Percentiles rank a stretch among this genome's conserved stretches.
phyloP scores from a whole-genome alignment of 2,888 invertebrate species.

The Leptopilina myrica region DNA sequence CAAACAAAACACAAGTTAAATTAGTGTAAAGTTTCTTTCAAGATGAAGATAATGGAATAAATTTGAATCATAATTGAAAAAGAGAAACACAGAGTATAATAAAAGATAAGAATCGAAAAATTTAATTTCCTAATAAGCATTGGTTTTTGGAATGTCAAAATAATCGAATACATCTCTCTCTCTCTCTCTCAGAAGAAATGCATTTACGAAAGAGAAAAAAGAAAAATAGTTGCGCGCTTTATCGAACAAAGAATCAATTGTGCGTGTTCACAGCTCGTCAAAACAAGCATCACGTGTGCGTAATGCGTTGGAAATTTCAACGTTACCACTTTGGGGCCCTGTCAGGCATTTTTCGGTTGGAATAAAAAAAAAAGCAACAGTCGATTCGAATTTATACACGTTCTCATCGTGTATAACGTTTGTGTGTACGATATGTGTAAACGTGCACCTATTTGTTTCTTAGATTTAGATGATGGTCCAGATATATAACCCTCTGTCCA shows the following conservation, averaged over 20 bases:
- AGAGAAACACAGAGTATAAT: too few relatives aligned
- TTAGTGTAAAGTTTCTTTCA: neutral
- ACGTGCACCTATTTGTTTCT: conserved; percentile 42
- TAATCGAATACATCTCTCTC: neutral
- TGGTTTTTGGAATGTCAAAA: neutral
- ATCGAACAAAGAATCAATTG: conserved; percentile 32
- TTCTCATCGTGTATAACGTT: too few relatives aligned
- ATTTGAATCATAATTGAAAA: neutral
- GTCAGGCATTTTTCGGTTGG: conserved; percentile 5
- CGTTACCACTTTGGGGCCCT: neutral
- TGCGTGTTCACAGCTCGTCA: conserved; percentile 31
- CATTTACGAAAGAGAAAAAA: neutral
- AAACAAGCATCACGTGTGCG: conserved; percentile 22
- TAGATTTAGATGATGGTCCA: conserved; percentile 57
- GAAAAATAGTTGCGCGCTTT: neutral
- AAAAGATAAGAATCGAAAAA: neutral
- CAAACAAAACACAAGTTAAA: too few relatives aligned
- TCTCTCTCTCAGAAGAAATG: neutral
- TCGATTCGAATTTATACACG: neutral
- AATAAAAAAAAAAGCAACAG: neutral
- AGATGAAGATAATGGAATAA: neutral
- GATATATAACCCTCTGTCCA: conserved; percentile 53
- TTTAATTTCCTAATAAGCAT: neutral
- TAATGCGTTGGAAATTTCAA: conserved; percentile 24
- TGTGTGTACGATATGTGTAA: conserved; percentile 1